Base-by-base conservation (phyloP, 2,797 vertebrate genomes). In the Micromesistius poutassou region DNA sequence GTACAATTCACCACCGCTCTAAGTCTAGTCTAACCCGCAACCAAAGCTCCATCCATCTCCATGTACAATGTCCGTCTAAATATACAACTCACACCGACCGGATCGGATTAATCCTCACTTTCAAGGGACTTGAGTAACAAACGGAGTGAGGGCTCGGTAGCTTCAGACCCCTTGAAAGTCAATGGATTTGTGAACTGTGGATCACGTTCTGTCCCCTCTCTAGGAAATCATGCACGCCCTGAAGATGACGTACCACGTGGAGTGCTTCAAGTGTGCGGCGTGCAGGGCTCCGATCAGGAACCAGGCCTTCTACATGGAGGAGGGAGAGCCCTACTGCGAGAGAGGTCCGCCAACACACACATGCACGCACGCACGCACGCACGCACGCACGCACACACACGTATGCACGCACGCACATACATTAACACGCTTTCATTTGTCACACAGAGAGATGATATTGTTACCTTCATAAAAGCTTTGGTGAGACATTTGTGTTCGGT, bases 211-310 rank as follows among this genome's bases (percentile, higher is more conserved):
- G 75, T 46, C 71, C 28, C 71, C 28, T 50, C 62, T 74, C 33
- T 90, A 99, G 98, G 98, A 99, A 90, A 97, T 99, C 93, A 99
- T 99, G 98, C 98, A 99, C 0, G 98, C 98, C 0, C 94, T 99
- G 90, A 99, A 99, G 94, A 98, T 98, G 96, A 99, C 98, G 87
- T 99, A 97, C 95, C 98, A 99, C 0, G 96, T 99, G 76, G 93
- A 97, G 79, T 99, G 98, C 92, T 99, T 99, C 88, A 96, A 95
- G 71, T 99, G 98, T 1, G 94, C 96, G 0, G 97, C 97, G 87
- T 99, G 98, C 90, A 98, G 97, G 93, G 93, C 91, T 6, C 94
- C 98, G 70, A 98, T 99, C 88, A 95, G 98, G 89, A 98, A 99
- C 92, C 94, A 97, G 70, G 97, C 97, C 84, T 99, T 99, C 88